A percentile compares a stretch with the other conserved stretches of the same genome.
Evolutionary conservation across 2,797 vertebrate genomes (phyloP).

Genomic region (Eupleurogrammus muticus): DNA sequence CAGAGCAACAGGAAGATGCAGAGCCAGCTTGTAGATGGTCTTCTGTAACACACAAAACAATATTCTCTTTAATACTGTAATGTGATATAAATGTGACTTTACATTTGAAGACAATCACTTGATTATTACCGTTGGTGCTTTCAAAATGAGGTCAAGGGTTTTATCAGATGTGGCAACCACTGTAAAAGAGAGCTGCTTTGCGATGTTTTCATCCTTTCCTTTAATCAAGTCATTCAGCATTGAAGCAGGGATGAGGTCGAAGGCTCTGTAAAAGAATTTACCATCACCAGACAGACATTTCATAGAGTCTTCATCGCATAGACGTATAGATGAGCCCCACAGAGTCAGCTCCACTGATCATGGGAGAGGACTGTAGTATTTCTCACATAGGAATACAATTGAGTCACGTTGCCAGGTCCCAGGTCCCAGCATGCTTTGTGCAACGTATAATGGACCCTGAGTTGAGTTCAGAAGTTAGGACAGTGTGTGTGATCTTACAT

Average conservation of each 20-base stretch:
- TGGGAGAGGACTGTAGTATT: too few relatives aligned
- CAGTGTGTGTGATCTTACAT: conserved; percentile 67
- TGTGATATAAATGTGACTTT: background rate
- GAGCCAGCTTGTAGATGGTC: conserved; percentile 64
- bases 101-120: background rate
- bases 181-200: conserved; percentile 76
- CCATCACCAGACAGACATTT: conserved; percentile 22
- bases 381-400: too few relatives aligned
- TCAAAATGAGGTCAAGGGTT: conserved; percentile 66
- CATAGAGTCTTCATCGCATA: background rate
- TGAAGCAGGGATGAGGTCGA: conserved; percentile 62
- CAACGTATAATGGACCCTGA: too few relatives aligned
- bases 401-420: too few relatives aligned
- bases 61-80: background rate
- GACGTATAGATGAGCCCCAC: too few relatives aligned
- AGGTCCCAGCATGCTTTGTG: too few relatives aligned
- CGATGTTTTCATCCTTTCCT: conserved; percentile 61
- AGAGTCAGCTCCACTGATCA: too few relatives aligned
- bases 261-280: conserved; percentile 70
- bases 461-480: too few relatives aligned
- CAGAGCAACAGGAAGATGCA: conserved; percentile 69
- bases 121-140: conserved; percentile 58
- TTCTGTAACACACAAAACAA: conserved; percentile 54
- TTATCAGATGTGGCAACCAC: conserved; percentile 62
- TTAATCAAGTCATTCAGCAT: conserved; percentile 67